Percentiles rank a stretch among this genome's conserved stretches.
phyloP scores from a whole-genome alignment of 2,113 vertebrate genomes.

The Lepus europaeus region DNA sequence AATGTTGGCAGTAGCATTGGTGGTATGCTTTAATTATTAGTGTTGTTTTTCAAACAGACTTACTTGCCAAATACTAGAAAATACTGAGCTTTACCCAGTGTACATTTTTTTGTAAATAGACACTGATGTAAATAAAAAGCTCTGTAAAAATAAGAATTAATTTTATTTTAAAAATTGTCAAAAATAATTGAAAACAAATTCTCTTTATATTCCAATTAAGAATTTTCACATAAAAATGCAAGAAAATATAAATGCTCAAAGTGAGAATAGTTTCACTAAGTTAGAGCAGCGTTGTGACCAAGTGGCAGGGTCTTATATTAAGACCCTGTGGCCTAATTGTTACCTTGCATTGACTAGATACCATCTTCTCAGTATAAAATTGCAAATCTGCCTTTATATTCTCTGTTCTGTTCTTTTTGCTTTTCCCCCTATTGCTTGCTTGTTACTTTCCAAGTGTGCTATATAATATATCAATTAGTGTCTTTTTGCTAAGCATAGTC shows the following conservation, averaged over 20 bases:
- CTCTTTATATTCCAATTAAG: not conserved
- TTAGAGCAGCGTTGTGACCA: not conserved
- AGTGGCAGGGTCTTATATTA: not conserved
- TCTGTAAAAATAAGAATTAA: not conserved
- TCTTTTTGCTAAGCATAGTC: not conserved
- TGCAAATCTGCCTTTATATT: not conserved
- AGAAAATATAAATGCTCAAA: not conserved
- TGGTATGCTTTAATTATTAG: not conserved
- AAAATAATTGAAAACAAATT: slow-evolving; percentile 36
- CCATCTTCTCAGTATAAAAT: not conserved
- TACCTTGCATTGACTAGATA: not conserved
- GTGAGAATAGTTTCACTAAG: slow-evolving; percentile 8
- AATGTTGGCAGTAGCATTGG: not conserved
- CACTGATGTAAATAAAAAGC: not conserved
- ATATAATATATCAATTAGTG: not conserved
- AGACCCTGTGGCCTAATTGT: not conserved
- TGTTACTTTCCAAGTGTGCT: not conserved
- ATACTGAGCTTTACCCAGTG: not conserved
- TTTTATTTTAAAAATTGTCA: not conserved
- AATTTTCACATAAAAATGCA: not conserved
- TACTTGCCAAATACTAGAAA: not conserved
- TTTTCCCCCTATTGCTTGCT: not conserved
- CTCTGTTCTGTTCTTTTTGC: not conserved
- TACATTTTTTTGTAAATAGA: not conserved
- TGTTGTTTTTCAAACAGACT: slow-evolving; percentile 8